A percentile compares a stretch with the other conserved stretches of the same genome.
These are phyloP conservation scores for Lycopodina hypogea DNA, from an alignment of 37 sponge, comb jelly and placozoan species.

Conservation along the genomic window DNA sequence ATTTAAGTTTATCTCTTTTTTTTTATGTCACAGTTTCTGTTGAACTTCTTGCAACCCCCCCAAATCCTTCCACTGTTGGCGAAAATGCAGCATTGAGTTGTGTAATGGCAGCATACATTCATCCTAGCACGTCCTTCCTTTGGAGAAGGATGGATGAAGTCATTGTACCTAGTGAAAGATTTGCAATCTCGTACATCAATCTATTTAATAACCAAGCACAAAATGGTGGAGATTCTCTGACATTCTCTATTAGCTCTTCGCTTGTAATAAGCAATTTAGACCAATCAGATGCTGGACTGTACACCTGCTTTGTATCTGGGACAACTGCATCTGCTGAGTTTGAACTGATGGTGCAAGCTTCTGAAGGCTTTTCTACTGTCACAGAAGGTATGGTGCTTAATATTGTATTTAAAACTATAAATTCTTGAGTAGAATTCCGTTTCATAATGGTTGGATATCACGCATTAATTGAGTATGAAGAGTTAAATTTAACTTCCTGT, in stretches of 20 bases:
- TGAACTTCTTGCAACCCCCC: not conserved
- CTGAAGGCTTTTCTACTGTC: not conserved
- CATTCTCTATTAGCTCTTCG: conserved; percentile 7
- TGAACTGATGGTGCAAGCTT: conserved; percentile 9
- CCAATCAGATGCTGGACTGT: conserved; percentile 38
- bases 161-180: not conserved
- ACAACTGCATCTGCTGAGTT: conserved; percentile 19
- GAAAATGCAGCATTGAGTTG: conserved; percentile 19
- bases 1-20: too few relatives aligned
- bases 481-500: not conserved
- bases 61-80: not conserved
- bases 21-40: conserved; percentile 4
- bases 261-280: conserved; percentile 24
- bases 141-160: conserved; percentile 24
- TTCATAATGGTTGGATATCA: not conserved
- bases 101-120: conserved; percentile 46
- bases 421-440: conserved; percentile 24
- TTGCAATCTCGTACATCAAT: conserved; percentile 3
- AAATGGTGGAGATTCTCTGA: not conserved
- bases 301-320: conserved; percentile 35
- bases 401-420: not conserved
- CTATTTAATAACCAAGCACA: conserved; percentile 1
- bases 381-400: not conserved
- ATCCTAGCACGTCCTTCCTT: conserved; percentile 16
- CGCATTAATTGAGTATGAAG: not conserved